These are phyloP conservation scores for Phyllostomus hastatus DNA, from an alignment of 2,113 vertebrate genomes.

Conservation along the genomic window DNA sequence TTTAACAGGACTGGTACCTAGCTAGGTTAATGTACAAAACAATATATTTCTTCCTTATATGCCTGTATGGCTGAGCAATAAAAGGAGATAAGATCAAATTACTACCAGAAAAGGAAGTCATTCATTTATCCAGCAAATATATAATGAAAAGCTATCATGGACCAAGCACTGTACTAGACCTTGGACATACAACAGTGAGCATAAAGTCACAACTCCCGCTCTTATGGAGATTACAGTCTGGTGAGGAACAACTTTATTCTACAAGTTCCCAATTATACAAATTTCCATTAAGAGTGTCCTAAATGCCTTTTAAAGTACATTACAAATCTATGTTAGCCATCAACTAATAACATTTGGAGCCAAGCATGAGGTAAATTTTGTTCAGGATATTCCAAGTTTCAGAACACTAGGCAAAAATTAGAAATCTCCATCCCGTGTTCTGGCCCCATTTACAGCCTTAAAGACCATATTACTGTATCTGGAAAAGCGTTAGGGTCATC, in stretches of 20 bases:
- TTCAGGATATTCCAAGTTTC: not conserved
- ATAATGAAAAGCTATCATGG: not conserved
- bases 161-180: not conserved
- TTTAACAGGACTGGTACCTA: not conserved
- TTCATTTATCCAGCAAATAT: not conserved
- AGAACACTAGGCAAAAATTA: not conserved
- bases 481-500: not conserved
- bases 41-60: not conserved
- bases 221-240: not conserved
- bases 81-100: not conserved
- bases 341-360: not conserved
- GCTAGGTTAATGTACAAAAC: not conserved
- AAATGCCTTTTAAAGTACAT: not conserved
- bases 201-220: not conserved
- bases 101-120: not conserved
- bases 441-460: not conserved
- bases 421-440: not conserved
- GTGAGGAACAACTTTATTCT: not conserved
- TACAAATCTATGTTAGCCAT: not conserved
- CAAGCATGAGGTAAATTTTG: not conserved
- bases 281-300: not conserved
- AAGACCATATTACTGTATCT: not conserved
- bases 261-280: conserved; percentile 1
- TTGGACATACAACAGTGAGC: not conserved
- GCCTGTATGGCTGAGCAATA: not conserved